Conservation (phyloP, 2,888 invertebrate species). For the Conchocele bisecta region DNA sequence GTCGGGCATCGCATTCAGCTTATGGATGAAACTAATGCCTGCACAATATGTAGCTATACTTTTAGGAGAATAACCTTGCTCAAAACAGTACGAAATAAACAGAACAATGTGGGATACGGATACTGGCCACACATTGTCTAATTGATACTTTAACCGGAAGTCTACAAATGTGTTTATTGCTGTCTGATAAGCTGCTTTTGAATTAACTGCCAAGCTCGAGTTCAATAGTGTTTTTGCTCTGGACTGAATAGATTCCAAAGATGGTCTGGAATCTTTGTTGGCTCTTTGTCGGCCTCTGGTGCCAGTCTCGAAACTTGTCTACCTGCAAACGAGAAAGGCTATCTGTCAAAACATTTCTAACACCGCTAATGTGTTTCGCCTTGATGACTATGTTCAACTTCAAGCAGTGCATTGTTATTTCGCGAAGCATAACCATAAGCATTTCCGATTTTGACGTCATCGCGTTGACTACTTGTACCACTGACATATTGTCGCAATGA, state of each 20-base stretch:
- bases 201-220: neutral
- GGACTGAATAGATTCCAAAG: slow-evolving; percentile 18
- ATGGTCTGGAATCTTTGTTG: neutral
- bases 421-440: slow-evolving; percentile 19
- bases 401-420: slow-evolving; percentile 10
- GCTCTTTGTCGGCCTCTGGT: neutral
- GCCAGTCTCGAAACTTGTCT: neutral
- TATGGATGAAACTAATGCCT: slow-evolving; percentile 3
- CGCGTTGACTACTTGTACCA: slow-evolving; percentile 23
- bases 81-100: neutral
- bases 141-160: neutral
- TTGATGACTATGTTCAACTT: slow-evolving; percentile 7
- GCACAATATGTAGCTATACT: neutral
- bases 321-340: neutral
- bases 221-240: neutral
- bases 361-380: slow-evolving; percentile 17
- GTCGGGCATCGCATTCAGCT: neutral
- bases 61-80: neutral
- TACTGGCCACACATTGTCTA: slow-evolving; percentile 1
- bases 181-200: neutral
- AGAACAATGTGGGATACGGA: neutral
- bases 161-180: neutral
- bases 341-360: neutral
- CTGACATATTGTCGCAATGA: slow-evolving; percentile 24
- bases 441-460: slow-evolving; percentile 2